phyloP scores from a whole-genome alignment of 2,113 vertebrate species.

The Canis aureus region DNA sequence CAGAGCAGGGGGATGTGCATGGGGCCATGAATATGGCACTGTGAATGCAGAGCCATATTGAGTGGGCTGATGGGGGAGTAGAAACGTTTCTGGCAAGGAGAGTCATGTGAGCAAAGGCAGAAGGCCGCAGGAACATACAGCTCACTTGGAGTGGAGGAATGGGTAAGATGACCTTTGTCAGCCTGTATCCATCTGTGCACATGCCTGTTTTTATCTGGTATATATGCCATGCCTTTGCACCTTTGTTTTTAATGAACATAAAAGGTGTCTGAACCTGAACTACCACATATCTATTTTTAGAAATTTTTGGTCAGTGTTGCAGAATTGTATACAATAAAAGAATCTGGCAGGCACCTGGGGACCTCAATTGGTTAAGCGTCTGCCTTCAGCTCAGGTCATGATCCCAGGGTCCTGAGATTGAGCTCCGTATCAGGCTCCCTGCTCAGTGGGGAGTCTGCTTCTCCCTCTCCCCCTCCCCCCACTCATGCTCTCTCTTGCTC shows the following conservation, averaged over 20 bases:
- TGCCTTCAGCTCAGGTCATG: background rate
- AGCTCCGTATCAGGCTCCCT: background rate
- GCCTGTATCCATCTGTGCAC: background rate
- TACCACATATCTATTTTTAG: background rate
- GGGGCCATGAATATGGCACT: accelerated
- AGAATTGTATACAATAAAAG: background rate
- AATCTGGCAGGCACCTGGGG: background rate
- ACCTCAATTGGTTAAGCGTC: background rate
- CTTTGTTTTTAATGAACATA: slow-evolving; percentile 6
- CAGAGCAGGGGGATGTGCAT: accelerated
- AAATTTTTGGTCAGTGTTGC: background rate
- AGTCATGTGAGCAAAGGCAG: background rate
- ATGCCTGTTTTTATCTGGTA: background rate
- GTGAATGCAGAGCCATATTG: background rate
- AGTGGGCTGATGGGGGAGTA: no score
- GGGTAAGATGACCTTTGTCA: background rate
- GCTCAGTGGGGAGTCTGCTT: background rate
- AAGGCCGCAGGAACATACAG: background rate
- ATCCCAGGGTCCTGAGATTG: background rate
- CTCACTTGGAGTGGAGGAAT: background rate
- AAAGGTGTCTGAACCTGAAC: background rate
- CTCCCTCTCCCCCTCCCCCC: background rate
- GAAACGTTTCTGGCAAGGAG: background rate
- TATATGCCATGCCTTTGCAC: background rate
- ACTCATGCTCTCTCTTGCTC: no score